phyloP scores from a whole-genome alignment of 2,113 vertebrate species.

The Taxidea taxus region DNA sequence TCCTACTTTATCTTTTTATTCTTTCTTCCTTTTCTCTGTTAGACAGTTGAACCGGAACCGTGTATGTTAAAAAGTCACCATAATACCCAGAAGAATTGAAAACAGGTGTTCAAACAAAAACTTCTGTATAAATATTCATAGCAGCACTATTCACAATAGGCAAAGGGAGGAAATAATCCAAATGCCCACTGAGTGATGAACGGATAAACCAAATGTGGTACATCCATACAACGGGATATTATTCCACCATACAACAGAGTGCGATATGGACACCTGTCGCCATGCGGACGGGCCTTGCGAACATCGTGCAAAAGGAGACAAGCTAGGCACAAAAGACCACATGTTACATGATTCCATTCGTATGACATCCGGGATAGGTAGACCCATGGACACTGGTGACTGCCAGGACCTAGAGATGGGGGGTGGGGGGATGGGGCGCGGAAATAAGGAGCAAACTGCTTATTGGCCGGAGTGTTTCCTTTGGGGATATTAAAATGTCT shows the following conservation, averaged over 20 bases:
- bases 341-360: background rate
- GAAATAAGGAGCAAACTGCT: background rate
- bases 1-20: background rate
- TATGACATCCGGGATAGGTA: background rate
- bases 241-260: background rate
- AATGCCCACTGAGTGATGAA: background rate
- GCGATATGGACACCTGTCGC: accelerated
- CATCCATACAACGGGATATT: background rate
- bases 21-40: background rate
- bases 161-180: background rate
- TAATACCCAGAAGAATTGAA: background rate
- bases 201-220: background rate
- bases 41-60: background rate
- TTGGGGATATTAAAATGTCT: background rate
- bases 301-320: background rate
- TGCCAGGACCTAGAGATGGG: background rate
- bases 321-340: background rate
- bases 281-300: background rate
- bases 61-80: background rate
- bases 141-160: background rate
- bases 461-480: background rate
- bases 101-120: background rate
- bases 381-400: background rate
- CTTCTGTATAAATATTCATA: background rate
- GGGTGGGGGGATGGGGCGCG: too few relatives aligned